Base-by-base conservation (phyloP, 1,140 invertebrate species). In the Bombus turneri region DNA sequence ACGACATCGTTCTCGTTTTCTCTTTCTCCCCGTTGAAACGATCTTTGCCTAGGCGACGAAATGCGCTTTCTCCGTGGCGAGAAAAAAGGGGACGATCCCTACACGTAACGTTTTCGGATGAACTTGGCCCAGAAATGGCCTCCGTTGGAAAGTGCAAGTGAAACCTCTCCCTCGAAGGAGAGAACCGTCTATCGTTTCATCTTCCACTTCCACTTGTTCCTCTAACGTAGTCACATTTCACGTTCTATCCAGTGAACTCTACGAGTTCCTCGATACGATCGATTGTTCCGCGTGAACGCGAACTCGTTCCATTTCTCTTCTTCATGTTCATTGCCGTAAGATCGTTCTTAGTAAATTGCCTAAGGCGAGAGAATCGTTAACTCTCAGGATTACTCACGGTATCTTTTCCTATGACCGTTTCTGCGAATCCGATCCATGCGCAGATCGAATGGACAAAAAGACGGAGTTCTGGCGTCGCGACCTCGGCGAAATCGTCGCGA, bases 401-500 rank as follows among this genome's bases (percentile, higher is more conserved):
- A 62, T 41, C 62, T 39, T 39, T 39, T 79, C 43, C 82, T 47
- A 28, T 57, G 25, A 22, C 59, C n/a, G 74, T 69, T 84, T 83
- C 64, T 59, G 31, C 83, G 64, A 83, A 88, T 80, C 68, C 69
- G 66, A 74, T 53, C 47, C 47, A 22, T 53, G 18, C 47, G 47
- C 47, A 53, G 47, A 53, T 81, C 64, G 64, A n/a, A 18, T 5
- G 31, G 41, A 13, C 10, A 81, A 72, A 79, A 85, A 80, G 69
- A 74, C 81, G 41, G 43, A 78, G 31, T 53, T 39, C 8, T n/a
- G 66, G 64, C 62, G 37, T 64, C 53, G 64, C 86, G 91, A 91
- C 93, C 92, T 94, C 92, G 93, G 81, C 88, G 83, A 93, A 93
- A 93, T 92, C 88, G 87, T 93, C 86, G 28, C 89, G 92, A 94